Evolutionary conservation across 2,797 vertebrate genomes (phyloP), one percentile per base, ranked within the genome.

Genomic region (Smutsia gigantea): DNA sequence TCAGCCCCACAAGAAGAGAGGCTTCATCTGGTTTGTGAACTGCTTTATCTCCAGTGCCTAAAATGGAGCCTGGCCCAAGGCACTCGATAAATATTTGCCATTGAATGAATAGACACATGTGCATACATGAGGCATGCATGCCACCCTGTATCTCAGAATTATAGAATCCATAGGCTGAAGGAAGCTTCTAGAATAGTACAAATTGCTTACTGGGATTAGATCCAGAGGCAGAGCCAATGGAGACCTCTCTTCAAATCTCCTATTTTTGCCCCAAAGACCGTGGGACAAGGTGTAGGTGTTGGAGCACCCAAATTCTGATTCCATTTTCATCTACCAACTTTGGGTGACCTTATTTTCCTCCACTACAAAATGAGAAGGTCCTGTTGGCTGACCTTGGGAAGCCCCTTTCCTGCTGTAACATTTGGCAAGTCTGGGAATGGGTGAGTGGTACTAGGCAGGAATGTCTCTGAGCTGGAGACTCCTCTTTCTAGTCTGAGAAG

Each of bases 1-100:
- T 10, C 10, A 31, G 27, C 17, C 17, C 55, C 14, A 3, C 3
- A 0, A 13, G 79, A 84, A 15, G 77, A 90, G 72, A 12, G n/a
- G 57, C n/a, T 84, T 81, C 59, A 11, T 69, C 42, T 72, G 17
- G 34, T 59, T 66, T 46, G 55, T 74, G 63, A 95, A 31, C 37
- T 83, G 78, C 83, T 96, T 74, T 94, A 66, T 81, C 74, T 94
- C 13, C 21, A 71, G 51, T 57, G 27, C 71, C 39, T 49, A 37
- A 75, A 55, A 19, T 10, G 42, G 82, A 96, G 74, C 57, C 87
- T 75, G 39, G 66, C 39, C 27, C 39, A 21, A 93, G 63, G 53
- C 37, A 53, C 81, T 96, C 0, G 4, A 74, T 95, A 61, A 75
- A 77, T 94, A 87, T 93, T 92, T 96, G 91, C 87, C 74, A n/a